Conservation (phyloP, 2,113 vertebrate species). For the Stomatorhinus ivindoensis region DNA sequence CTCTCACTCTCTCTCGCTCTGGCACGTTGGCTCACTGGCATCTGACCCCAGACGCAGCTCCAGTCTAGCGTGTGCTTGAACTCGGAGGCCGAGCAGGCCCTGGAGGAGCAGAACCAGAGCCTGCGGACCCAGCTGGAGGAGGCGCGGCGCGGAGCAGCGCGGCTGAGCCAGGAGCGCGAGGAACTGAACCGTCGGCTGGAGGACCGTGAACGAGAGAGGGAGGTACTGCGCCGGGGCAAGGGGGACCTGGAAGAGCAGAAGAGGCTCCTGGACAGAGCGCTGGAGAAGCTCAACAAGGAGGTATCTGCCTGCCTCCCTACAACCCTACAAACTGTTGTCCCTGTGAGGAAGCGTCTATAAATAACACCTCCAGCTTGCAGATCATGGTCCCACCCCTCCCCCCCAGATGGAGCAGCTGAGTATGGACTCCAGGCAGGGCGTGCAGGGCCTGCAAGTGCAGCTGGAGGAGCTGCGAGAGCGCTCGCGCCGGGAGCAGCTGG, state of each 20-base stretch:
- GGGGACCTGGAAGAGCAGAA: constrained; percentile 84
- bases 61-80: constrained; percentile 40
- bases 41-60: constrained; percentile 37
- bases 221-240: constrained; percentile 66
- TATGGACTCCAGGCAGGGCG: constrained; percentile 68
- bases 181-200: constrained; percentile 64
- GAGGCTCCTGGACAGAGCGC: constrained; percentile 66
- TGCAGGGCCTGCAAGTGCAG: constrained; percentile 66
- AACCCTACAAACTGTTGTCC: background rate
- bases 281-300: constrained; percentile 69
- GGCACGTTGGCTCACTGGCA: background rate
- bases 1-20: constrained; percentile 18
- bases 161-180: constrained; percentile 70
- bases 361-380: background rate
- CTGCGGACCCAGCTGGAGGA: constrained; percentile 78
- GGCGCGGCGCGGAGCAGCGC: constrained; percentile 40
- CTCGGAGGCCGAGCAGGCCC: constrained; percentile 41
- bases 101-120: constrained; percentile 65
- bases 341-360: background rate
- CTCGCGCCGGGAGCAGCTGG: constrained; percentile 72
- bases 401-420: constrained; percentile 75
- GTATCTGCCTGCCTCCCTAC: constrained; percentile 31
- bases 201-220: constrained; percentile 76
- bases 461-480: constrained; percentile 84
- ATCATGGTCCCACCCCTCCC: background rate